phyloP scores from a whole-genome alignment of 2,888 invertebrate genomes.

The Philereme transversata region DNA sequence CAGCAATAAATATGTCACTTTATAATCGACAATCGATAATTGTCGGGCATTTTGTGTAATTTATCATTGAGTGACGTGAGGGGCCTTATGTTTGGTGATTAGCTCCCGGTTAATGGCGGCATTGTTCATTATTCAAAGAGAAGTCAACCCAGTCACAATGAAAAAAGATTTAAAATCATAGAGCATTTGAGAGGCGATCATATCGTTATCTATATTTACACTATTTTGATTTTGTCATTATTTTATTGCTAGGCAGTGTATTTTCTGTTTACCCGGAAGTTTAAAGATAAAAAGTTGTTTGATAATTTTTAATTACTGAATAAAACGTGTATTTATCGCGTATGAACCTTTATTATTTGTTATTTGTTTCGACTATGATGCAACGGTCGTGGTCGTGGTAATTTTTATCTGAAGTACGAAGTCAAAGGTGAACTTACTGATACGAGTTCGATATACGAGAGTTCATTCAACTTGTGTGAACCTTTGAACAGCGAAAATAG shows the following conservation, averaged over 20 bases:
- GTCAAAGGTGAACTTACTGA: too few species aligned
- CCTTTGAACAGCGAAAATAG: too few species aligned
- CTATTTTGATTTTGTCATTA: not conserved
- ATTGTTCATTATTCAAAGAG: conserved; percentile 19
- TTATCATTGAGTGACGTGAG: conserved; percentile 43
- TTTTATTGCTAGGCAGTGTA: conserved; percentile 1
- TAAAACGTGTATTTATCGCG: too few species aligned
- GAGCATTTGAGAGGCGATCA: not conserved
- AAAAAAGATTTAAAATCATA: not conserved
- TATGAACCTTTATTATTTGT: too few species aligned
- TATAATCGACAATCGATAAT: conserved; percentile 44
- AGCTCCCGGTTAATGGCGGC: conserved; percentile 37
- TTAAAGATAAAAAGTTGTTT: conserved; percentile 6
- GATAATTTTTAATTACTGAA: not conserved
- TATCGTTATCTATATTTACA: conserved; percentile 4
- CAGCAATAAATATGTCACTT: conserved; percentile 38
- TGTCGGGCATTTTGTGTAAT: conserved; percentile 38
- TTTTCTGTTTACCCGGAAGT: conserved; percentile 6
- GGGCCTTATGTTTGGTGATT: conserved; percentile 44
- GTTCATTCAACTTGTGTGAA: too few species aligned
- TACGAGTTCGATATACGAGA: too few species aligned
- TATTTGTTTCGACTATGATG: too few species aligned
- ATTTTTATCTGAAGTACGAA: too few species aligned
- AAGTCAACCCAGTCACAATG: conserved; percentile 20
- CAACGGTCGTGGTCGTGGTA: too few species aligned